A percentile compares a stretch with the other conserved stretches of the same genome.
These are phyloP conservation scores for Melolontha melolontha DNA, from an alignment of 2,888 invertebrate genomes.

Conservation along the genomic window DNA sequence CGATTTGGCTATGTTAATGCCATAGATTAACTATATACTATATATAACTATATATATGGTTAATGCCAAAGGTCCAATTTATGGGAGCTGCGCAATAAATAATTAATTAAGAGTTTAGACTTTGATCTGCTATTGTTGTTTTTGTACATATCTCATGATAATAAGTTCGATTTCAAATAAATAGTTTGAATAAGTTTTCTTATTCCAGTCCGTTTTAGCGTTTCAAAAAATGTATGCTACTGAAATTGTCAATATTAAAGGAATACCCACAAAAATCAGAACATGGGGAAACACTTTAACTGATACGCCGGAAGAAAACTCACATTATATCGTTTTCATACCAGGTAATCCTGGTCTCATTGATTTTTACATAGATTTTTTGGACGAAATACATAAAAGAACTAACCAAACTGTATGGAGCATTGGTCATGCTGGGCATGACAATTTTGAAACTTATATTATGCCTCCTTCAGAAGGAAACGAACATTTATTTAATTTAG, in stretches of 20 bases:
- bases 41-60: too few relatives aligned
- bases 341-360: conserved; percentile 92
- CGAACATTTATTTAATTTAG: conserved; percentile 76
- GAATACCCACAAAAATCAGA: conserved; percentile 78
- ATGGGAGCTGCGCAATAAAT: too few relatives aligned
- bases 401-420: conserved; percentile 81
- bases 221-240: conserved; percentile 56
- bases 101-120: too few relatives aligned
- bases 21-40: too few relatives aligned
- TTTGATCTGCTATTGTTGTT: too few relatives aligned
- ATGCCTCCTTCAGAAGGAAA: conserved; percentile 60
- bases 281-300: conserved; percentile 70
- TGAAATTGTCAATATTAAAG: conserved; percentile 70
- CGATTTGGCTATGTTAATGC: too few relatives aligned
- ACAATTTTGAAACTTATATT: conserved; percentile 70
- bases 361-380: conserved; percentile 84
- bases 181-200: not conserved
- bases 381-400: conserved; percentile 64
- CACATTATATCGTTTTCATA: conserved; percentile 79
- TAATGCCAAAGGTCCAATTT: too few relatives aligned
- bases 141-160: too few relatives aligned
- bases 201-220: not conserved
- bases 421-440: conserved; percentile 87
- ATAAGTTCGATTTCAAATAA: too few relatives aligned
- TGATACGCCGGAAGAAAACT: conserved; percentile 68